Evolutionary conservation across 30 jellyfish, hydroid and myxozoan species (phyloP).

Genomic region (Rhopilema esculentum): DNA sequence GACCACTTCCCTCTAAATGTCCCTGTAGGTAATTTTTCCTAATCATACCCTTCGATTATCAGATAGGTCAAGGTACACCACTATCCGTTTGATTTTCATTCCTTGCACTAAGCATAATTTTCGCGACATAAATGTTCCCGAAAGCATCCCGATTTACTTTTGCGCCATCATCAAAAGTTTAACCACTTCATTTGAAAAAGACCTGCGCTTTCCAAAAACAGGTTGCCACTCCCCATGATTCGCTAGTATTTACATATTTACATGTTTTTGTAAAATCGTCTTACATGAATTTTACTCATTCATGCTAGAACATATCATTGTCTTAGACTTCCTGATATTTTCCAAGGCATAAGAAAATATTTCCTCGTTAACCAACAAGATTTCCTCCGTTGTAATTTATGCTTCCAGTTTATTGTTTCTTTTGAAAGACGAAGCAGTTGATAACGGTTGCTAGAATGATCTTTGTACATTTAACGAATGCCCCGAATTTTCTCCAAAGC

Average conservation of each 20-base stretch:
- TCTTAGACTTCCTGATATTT: neutral
- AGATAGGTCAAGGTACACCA: no score
- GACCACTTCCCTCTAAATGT: no score
- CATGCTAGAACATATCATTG: neutral
- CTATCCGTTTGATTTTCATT: no score
- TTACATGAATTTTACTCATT: neutral
- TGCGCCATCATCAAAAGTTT: no score
- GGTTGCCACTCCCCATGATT: neutral
- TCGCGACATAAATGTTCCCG: no score
- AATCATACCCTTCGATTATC: no score
- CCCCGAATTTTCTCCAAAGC: no score
- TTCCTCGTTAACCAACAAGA: neutral
- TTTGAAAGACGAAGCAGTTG: neutral
- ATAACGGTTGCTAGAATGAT: neutral
- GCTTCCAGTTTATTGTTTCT: neutral
- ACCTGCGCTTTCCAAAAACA: neutral
- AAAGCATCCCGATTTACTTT: no score
- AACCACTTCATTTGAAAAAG: neutral
- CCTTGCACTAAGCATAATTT: no score
- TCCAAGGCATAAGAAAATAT: neutral
- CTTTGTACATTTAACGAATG: no score
- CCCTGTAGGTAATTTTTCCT: no score
- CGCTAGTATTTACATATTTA: neutral
- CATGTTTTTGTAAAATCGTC: neutral
- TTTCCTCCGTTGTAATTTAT: neutral